Percentiles rank a stretch among this genome's conserved stretches.
phyloP scores from a whole-genome alignment of 2,113 vertebrate species.

The Aythya baeri region DNA sequence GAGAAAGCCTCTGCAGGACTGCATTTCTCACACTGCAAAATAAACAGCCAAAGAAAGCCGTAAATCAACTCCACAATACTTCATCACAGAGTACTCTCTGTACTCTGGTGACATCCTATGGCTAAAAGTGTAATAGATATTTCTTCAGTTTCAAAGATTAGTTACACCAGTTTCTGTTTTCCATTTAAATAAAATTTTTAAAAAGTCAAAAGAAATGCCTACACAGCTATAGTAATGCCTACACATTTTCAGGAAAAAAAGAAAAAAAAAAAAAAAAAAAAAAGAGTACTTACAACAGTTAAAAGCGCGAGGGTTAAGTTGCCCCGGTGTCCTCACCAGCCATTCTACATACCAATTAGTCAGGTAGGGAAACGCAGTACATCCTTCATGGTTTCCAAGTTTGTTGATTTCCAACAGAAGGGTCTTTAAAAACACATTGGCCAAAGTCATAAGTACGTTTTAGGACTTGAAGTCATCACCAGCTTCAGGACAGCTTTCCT shows the following conservation, averaged over 20 bases:
- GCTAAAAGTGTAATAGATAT: background rate
- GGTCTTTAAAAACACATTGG: background rate
- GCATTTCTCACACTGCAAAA: background rate
- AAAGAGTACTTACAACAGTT: background rate
- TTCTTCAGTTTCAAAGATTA: background rate
- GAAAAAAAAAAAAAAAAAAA: background rate
- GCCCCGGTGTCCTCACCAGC: background rate
- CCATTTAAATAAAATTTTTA: background rate
- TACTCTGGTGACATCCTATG: constrained; percentile 54
- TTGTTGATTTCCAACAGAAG: background rate
- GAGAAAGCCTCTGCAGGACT: background rate
- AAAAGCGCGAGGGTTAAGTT: background rate
- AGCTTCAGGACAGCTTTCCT: background rate
- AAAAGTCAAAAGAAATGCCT: background rate
- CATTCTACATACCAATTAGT: background rate
- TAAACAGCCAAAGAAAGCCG: constrained; percentile 8
- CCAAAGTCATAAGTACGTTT: background rate
- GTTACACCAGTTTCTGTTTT: background rate
- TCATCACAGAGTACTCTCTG: background rate
- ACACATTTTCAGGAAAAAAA: background rate
- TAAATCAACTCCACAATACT: background rate
- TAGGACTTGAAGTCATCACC: background rate
- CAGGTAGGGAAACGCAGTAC: background rate
- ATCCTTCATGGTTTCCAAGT: background rate
- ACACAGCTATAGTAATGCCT: background rate